Conservation (phyloP, 2,113 vertebrate genomes). For the Corynorhinus townsendii region DNA sequence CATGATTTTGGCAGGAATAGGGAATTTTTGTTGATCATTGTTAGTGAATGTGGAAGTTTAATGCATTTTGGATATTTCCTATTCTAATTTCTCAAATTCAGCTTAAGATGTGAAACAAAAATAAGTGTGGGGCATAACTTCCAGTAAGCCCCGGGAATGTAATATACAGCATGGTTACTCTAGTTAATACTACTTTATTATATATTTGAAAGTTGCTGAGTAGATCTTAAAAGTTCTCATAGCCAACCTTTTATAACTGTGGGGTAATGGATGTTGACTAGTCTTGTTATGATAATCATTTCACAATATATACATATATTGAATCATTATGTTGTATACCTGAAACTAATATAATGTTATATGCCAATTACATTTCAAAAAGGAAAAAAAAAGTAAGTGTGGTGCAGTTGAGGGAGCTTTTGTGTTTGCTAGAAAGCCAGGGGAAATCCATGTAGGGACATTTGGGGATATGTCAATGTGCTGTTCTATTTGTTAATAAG, state of each 20-base stretch:
- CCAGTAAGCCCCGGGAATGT: background rate
- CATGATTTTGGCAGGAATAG: background rate
- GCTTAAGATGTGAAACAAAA: background rate
- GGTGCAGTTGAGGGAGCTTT: background rate
- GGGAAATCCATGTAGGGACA: background rate
- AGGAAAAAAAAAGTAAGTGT: background rate
- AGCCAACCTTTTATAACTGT: background rate
- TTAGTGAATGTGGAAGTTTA: background rate
- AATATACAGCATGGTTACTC: background rate
- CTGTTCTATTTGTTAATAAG: conserved; percentile 43
- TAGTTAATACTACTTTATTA: background rate
- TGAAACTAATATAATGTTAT: background rate
- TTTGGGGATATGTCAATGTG: background rate
- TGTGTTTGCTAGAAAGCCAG: conserved; percentile 45
- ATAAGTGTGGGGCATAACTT: background rate
- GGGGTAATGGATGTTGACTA: background rate
- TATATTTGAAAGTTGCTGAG: background rate
- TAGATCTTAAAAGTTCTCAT: background rate
- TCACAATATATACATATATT: background rate
- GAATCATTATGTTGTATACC: background rate
- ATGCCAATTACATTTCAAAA: background rate
- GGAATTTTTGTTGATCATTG: background rate
- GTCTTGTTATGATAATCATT: background rate
- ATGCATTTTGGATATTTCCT: background rate
- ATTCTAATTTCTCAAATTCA: conserved; percentile 10